These are phyloP conservation scores for Unio delphinus DNA, from an alignment of 2,888 invertebrate species.

Conservation along the genomic window DNA sequence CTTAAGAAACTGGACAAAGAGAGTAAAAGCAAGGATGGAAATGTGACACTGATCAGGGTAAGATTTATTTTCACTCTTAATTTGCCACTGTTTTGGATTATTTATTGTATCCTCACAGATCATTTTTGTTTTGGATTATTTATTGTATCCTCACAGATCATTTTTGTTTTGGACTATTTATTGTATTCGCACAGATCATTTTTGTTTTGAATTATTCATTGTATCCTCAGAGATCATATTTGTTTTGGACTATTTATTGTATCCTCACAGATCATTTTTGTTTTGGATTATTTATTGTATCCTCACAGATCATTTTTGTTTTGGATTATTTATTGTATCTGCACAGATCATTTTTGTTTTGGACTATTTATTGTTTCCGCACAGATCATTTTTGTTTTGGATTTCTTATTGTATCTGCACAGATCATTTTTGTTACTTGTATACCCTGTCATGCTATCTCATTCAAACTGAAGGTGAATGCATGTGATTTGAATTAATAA, in stretches of 20 bases:
- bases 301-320: too few relatives aligned
- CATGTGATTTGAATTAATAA: too few relatives aligned
- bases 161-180: not conserved
- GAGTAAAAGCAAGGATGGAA: slow-evolving; percentile 51
- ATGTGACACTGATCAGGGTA: slow-evolving; percentile 74
- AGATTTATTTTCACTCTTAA: slow-evolving; percentile 11
- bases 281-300: too few relatives aligned
- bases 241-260: too few relatives aligned
- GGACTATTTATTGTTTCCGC: too few relatives aligned
- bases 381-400: too few relatives aligned
- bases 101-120: not conserved
- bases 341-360: too few relatives aligned
- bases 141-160: not conserved
- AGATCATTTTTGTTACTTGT: not conserved
- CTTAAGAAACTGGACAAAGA: slow-evolving; percentile 79
- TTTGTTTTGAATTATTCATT: not conserved
- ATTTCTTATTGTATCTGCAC: too few relatives aligned
- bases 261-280: too few relatives aligned
- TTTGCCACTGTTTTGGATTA: not conserved
- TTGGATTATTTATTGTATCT: too few relatives aligned
- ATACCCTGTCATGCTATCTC: too few relatives aligned
- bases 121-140: not conserved
- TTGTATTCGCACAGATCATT: not conserved
- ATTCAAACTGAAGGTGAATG: too few relatives aligned
- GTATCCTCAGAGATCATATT: not conserved